A percentile compares a stretch with the other conserved stretches of the same genome.
Evolutionary conservation across 2,797 vertebrate genomes (phyloP).

Genomic region (Enteromius thamalakanensis): DNA sequence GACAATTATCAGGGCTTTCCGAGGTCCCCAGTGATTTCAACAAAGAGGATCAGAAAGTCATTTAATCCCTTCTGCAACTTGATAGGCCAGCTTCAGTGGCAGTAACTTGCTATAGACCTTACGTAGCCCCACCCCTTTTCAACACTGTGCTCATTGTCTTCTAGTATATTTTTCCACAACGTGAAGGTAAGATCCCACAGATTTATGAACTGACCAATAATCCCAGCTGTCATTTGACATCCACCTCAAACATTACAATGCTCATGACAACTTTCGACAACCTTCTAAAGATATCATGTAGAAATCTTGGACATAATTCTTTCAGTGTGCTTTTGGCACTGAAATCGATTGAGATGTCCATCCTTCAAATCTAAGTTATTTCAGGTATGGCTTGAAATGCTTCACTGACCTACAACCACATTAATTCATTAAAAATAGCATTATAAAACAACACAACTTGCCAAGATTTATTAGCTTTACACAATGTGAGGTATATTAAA

Average conservation of each 20-base stretch:
- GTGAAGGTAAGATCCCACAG: neutral
- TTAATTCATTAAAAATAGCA: neutral
- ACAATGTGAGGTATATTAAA: constrained; percentile 28
- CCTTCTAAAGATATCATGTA: neutral
- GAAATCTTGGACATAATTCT: neutral
- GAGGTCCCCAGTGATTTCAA: neutral
- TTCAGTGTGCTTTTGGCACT: neutral
- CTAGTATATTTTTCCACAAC: neutral
- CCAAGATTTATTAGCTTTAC: constrained; percentile 14
- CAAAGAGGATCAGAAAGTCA: neutral
- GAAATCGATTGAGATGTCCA: neutral
- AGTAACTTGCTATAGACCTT: neutral
- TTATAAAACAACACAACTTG: neutral
- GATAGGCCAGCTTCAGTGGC: neutral
- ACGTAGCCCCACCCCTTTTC: neutral
- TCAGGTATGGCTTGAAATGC: constrained; percentile 5
- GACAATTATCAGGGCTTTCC: neutral
- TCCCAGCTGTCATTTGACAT: neutral
- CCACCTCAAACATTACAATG: neutral
- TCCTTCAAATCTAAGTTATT: neutral
- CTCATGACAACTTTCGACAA: neutral
- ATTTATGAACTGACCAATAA: neutral
- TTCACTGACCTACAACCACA: neutral
- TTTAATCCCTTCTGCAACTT: neutral
- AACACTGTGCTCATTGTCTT: neutral